These are phyloP conservation scores for Schlechtendalia chinensis DNA, from an alignment of 1,140 invertebrate genomes.

Conservation along the genomic window DNA sequence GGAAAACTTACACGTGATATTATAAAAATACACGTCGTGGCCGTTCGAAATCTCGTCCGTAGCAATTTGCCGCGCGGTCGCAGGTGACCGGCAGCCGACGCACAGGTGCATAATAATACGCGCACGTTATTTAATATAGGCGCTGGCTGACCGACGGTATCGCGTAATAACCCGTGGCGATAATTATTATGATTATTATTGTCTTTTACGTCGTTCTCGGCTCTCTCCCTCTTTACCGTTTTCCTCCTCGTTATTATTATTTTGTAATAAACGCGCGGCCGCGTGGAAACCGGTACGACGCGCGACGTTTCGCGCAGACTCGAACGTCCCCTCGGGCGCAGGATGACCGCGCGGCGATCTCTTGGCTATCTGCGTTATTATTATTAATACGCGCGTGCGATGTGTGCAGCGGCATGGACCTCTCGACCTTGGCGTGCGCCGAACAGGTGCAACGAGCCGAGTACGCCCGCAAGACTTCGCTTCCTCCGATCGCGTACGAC, in stretches of 20 bases:
- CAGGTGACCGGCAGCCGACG: too few relatives aligned
- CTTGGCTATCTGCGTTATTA: not conserved
- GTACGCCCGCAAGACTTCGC: not conserved
- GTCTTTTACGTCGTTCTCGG: not conserved
- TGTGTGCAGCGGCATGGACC: conserved; percentile 6
- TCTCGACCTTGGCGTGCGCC: conserved; percentile 41
- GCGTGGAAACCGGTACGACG: conserved; percentile 10
- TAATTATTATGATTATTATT: not conserved
- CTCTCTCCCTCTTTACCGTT: not conserved
- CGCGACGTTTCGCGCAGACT: conserved; percentile 12
- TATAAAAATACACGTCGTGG: not conserved
- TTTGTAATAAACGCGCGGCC: not conserved
- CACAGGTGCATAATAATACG: too few relatives aligned
- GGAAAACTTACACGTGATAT: not conserved
- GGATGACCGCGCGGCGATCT: not conserved
- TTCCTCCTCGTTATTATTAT: not conserved
- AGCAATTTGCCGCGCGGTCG: not conserved
- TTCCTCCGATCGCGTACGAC: not conserved
- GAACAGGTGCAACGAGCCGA: conserved; percentile 19
- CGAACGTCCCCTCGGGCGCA: conserved; percentile 2
- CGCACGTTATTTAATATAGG: too few relatives aligned
- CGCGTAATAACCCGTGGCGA: not conserved
- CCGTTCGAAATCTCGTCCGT: not conserved
- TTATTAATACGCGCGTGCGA: not conserved
- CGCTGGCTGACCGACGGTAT: too few relatives aligned